Base-by-base conservation (phyloP, 2,888 invertebrate species). In the Dicyrtomina minuta region DNA sequence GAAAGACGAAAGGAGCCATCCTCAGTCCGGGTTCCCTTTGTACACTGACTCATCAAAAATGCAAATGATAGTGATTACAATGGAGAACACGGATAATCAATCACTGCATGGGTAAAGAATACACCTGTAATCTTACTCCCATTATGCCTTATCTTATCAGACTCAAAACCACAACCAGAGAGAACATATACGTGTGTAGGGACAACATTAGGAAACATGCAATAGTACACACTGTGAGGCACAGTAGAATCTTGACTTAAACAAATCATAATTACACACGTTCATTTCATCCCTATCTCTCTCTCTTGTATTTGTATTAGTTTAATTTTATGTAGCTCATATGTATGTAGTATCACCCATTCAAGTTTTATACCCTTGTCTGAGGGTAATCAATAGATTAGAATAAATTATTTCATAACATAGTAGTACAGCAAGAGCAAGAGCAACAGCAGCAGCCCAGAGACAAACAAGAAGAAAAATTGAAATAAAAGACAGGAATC, bases 71-170 rank as follows among this genome's bases (percentile, higher is more conserved):
- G 66, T 71, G 71, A 74, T 74, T 72, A 74, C 72, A 74, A 74
- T 71, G 55, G 58, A 68, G 66, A 66, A 74, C 72, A 74, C 72
- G 72, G 72, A 73, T 74, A 73, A 74, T 74, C 74, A 74, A 74
- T 74, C 74, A 74, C 70, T 65, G 62, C 53, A 66, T 70, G 66
- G 67, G 66, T 71, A 67, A 68, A 70, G 68, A 72, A 71, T 73
- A 71, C 71, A 73, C 73, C 70, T 73, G 73, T 73, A 73, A 71
- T 73, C 73, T 49, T 73, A 71, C 70, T 71, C 73, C 73, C 71
- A 73, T 73, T 73, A 69, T 65, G 55, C 55, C 67, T 71, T 71
- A 73, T 73, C 73, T 73, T 73, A 71, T 73, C 73, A 69, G 22
- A 59, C 51, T 49, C 33, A 33, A 33, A 33, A 8, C 33, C n/a